A percentile compares a stretch with the other conserved stretches of the same genome.
Conservation (phyloP, 2,888 invertebrate species). For the Brenthis hecate region DNA sequence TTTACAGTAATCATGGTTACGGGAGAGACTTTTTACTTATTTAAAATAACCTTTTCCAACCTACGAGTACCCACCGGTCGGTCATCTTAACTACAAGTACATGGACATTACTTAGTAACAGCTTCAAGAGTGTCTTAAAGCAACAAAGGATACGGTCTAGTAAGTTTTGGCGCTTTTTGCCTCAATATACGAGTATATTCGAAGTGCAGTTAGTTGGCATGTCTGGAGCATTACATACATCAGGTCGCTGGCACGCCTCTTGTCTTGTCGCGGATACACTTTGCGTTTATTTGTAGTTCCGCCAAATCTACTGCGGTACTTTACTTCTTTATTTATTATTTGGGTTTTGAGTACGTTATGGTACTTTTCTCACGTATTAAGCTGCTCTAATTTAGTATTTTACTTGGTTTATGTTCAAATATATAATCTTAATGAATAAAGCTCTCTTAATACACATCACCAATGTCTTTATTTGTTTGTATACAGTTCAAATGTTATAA, state of each 20-base stretch:
- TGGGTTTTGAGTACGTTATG: constrained; percentile 5
- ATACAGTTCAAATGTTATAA: too few relatives aligned
- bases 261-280: constrained; percentile 27
- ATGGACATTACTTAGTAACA: constrained; percentile 6
- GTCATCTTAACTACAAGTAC: constrained; percentile 3
- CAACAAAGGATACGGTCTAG: constrained; percentile 16
- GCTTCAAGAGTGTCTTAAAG: not conserved
- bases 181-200: not conserved
- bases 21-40: too few relatives aligned
- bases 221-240: constrained; percentile 28
- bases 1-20: too few relatives aligned
- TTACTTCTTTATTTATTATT: constrained; percentile 16
- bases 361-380: constrained; percentile 7
- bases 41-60: too few relatives aligned
- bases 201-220: constrained; percentile 19
- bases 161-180: constrained; percentile 25
- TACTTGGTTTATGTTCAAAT: too few relatives aligned
- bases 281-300: constrained; percentile 27
- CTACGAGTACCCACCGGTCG: too few relatives aligned
- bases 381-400: not conserved
- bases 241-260: constrained; percentile 25
- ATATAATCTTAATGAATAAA: too few relatives aligned
- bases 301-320: constrained; percentile 26
- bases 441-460: too few relatives aligned
- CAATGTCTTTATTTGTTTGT: too few relatives aligned